Base-by-base conservation (phyloP, 2,113 vertebrate genomes). In the Cheirogaleus medius region DNA sequence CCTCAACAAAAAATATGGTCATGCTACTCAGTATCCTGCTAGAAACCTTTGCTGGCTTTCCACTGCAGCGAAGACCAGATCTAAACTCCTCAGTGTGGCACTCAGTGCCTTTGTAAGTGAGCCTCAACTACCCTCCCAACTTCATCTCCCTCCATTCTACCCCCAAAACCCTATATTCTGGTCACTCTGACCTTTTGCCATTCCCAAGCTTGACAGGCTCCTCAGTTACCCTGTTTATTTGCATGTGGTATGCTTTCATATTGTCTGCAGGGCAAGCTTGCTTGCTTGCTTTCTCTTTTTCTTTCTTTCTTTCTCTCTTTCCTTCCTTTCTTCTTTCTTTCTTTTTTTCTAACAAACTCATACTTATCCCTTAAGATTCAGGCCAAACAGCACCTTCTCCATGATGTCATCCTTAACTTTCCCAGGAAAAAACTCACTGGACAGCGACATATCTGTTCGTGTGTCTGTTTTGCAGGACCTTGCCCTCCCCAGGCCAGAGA, bases 1-100 rank as follows among this genome's bases (percentile, higher is more conserved):
- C 56, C 44, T 56, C 80, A 52, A 14, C 23, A 58, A n/a, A 56
- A 63, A 81, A 47, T 42, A 68, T 10, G 12, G 34, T 18, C 90
- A 2, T 42, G n/a, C 25, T n/a, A 7, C 66, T 47, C 52, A n/a
- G 42, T 20, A 12, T 1, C 42, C 69, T 37, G 39, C 77, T 27
- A 23, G 68, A 58, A 47, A 68, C 44, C 14, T 5, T 11, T 47
- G 4, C 47, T 8, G 29, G 39, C 21, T 54, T 49, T 42, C 86
- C 25, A 1, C 1, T 2, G 37, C 39, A 17, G 2, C n/a, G 39
- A 39, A 27, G 3, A 13, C 0, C 27, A n/a, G 23, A 20, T 73
- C 21, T 32, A 18, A 88, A 29, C 18, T 94, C 52, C 71, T 58
- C 0, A 1, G 3, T 68, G 52, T 17, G 39, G 37, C 39, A 39